These are phyloP conservation scores for Eciton burchellii DNA, from an alignment of 1,140 invertebrate genomes.

Conservation along the genomic window DNA sequence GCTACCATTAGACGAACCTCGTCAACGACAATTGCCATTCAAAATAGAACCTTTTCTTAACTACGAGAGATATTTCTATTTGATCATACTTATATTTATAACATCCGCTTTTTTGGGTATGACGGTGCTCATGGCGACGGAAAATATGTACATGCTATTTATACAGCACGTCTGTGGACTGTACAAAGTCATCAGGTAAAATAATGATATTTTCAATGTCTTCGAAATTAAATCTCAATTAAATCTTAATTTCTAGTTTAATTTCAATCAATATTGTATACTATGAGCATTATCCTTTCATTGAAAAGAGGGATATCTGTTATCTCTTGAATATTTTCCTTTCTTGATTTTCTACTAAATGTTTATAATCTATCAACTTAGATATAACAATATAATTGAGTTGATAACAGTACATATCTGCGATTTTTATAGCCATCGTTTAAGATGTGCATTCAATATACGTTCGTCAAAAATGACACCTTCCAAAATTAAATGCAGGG, in stretches of 20 bases:
- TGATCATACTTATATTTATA: not conserved
- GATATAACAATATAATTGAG: not conserved
- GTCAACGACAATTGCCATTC: not conserved
- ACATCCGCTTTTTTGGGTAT: not conserved
- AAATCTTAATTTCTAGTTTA: slow-evolving; percentile 9
- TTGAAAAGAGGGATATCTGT: not conserved
- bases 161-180: slow-evolving; percentile 25
- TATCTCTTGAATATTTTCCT: not conserved
- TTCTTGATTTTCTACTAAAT: not conserved
- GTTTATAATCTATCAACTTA: not conserved
- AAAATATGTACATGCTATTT: slow-evolving; percentile 43
- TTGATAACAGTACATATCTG: no score
- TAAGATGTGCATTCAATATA: slow-evolving; percentile 19
- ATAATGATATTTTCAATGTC: not conserved
- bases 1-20: slow-evolving; percentile 6
- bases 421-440: slow-evolving; percentile 15
- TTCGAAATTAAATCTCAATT: no score
- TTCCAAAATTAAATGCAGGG: not conserved
- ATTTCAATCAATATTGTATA: not conserved
- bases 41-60: not conserved
- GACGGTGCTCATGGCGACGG: slow-evolving; percentile 40
- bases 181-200: slow-evolving; percentile 28
- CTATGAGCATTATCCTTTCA: not conserved
- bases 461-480: not conserved
- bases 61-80: slow-evolving; percentile 20